Percentiles rank a stretch among this genome's conserved stretches.
phyloP scores from a whole-genome alignment of 2,797 vertebrate genomes.

The Silurus lanzhouensis region DNA sequence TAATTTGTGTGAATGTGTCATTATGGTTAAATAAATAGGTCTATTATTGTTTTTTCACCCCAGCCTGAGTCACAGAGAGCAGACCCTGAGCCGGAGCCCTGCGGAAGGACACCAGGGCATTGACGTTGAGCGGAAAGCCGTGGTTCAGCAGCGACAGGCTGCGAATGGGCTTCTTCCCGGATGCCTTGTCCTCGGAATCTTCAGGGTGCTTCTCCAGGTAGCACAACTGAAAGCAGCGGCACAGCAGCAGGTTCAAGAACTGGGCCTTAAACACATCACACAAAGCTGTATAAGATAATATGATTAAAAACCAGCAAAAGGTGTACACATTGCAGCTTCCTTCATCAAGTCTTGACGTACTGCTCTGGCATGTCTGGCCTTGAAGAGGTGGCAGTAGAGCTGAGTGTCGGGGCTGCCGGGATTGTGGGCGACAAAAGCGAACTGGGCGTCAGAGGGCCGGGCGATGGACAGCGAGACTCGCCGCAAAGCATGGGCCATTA shows the following conservation, averaged over 20 bases:
- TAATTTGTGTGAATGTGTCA: background rate
- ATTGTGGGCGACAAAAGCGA: conserved; percentile 92
- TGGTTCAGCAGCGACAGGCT: conserved; percentile 81
- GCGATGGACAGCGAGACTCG: conserved; percentile 87
- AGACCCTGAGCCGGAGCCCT: conserved; percentile 79
- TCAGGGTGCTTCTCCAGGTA: conserved; percentile 87
- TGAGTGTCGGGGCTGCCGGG: conserved; percentile 73
- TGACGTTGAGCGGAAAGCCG: conserved; percentile 89
- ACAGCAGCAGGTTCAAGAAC: conserved; percentile 88
- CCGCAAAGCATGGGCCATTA: conserved; percentile 91
- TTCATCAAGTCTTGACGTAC: conserved; percentile 65
- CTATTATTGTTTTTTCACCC: background rate
- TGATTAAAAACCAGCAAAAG: background rate
- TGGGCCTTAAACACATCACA: conserved; percentile 75
- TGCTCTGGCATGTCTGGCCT: conserved; percentile 82
- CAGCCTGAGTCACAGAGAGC: conserved; percentile 74
- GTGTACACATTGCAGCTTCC: background rate
- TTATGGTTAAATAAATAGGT: background rate
- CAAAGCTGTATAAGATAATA: background rate
- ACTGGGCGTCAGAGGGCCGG: conserved; percentile 77
- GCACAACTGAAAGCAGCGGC: conserved; percentile 91
- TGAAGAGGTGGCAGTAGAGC: conserved; percentile 93
- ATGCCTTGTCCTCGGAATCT: conserved; percentile 67
- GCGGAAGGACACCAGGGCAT: conserved; percentile 90
- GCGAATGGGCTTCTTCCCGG: conserved; percentile 51